Percentiles rank a stretch among this genome's conserved stretches.
Conservation (phyloP, 2,888 invertebrate genomes). For the Lasioglossum villosulum region DNA sequence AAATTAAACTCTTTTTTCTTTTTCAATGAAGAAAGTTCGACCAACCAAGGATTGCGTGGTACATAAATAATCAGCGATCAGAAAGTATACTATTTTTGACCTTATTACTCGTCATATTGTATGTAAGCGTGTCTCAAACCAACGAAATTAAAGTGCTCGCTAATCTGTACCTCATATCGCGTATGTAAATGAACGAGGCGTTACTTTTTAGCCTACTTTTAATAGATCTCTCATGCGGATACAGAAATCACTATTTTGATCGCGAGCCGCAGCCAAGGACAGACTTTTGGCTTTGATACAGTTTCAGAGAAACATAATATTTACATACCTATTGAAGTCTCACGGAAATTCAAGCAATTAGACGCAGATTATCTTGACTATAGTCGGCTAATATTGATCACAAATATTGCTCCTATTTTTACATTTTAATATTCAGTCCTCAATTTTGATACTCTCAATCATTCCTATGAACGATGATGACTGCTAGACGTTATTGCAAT, state of each 20-base stretch:
- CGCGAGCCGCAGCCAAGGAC: slow-evolving; percentile 5
- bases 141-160: slow-evolving; percentile 1
- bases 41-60: not conserved
- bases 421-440: not conserved
- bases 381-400: not conserved
- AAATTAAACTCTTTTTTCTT: not conserved
- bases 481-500: no score
- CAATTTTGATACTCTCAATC: not conserved
- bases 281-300: slow-evolving; percentile 4
- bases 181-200: not conserved
- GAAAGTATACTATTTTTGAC: not conserved
- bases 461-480: not conserved
- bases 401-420: not conserved
- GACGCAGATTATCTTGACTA: not conserved
- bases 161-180: not conserved
- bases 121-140: not conserved
- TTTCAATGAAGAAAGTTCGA: not conserved
- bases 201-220: slow-evolving; percentile 4
- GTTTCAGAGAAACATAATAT: not conserved
- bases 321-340: not conserved
- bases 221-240: slow-evolving; percentile 15
- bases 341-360: not conserved
- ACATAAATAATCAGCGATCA: not conserved
- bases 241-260: slow-evolving; percentile 18
- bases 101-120: not conserved